A percentile compares a stretch with the other conserved stretches of the same genome.
These are phyloP conservation scores for Orchesellides sinensis DNA, from an alignment of 2,888 invertebrate species.

Conservation along the genomic window DNA sequence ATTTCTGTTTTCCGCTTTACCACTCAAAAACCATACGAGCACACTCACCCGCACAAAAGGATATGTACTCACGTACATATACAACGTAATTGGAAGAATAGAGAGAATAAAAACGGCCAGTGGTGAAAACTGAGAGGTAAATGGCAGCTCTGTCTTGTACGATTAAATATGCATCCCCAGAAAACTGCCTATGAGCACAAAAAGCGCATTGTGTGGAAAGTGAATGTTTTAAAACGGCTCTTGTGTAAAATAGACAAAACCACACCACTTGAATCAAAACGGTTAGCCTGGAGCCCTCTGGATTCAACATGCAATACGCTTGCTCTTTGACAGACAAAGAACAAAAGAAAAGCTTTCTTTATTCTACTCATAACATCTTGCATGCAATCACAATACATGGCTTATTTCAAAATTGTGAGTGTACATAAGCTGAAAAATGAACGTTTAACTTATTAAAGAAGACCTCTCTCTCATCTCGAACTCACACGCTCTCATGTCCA, in stretches of 20 bases:
- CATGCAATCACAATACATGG: no score
- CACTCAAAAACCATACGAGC: background rate
- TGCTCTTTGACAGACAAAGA: background rate
- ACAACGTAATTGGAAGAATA: background rate
- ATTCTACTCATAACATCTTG: background rate
- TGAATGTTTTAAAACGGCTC: no score
- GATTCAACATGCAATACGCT: background rate
- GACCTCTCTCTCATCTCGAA: constrained; percentile 9
- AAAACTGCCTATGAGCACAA: background rate
- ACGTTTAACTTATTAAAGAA: constrained; percentile 21
- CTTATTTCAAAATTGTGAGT: no score
- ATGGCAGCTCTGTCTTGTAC: background rate
- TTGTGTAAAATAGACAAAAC: background rate
- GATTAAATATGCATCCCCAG: constrained; percentile 4
- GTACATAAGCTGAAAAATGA: constrained; percentile 17
- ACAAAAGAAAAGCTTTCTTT: background rate
- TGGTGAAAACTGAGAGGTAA: background rate
- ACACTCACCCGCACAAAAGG: background rate
- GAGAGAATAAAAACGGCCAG: background rate
- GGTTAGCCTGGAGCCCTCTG: constrained; percentile 22
- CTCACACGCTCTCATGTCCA: background rate
- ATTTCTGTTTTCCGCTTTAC: constrained; percentile 11
- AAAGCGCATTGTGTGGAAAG: background rate
- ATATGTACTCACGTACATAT: no score
- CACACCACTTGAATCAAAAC: constrained; percentile 14